A percentile compares a stretch with the other conserved stretches of the same genome.
Conservation (phyloP, 2,888 invertebrate species). For the Mythimna pallens region DNA sequence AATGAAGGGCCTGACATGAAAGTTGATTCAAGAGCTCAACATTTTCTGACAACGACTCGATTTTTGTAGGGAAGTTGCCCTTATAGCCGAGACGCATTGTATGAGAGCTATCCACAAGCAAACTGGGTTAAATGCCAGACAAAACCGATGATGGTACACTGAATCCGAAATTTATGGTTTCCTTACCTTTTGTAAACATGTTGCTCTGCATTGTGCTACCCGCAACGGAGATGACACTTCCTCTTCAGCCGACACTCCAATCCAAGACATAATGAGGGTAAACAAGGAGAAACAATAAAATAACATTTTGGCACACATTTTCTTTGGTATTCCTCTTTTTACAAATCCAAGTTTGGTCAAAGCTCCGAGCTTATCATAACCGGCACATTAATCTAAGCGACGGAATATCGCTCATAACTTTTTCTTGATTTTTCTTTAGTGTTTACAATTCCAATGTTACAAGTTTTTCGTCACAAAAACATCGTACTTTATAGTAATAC, state of each 20-base stretch:
- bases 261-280: conserved; percentile 85
- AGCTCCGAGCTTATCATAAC: conserved; percentile 86
- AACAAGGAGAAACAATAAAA: conserved; percentile 88
- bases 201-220: conserved; percentile 93
- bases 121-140: conserved; percentile 29
- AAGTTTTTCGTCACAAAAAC: conserved; percentile 77
- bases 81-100: not conserved
- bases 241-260: conserved; percentile 91
- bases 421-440: conserved; percentile 68
- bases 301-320: conserved; percentile 91
- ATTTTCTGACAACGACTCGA: conserved; percentile 30
- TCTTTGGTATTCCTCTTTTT: conserved; percentile 86
- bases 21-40: conserved; percentile 28
- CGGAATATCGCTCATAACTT: conserved; percentile 80
- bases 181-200: conserved; percentile 93
- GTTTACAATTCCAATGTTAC: conserved; percentile 67
- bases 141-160: conserved; percentile 16
- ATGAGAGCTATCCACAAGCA: not conserved
- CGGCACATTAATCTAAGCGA: conserved; percentile 79
- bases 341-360: conserved; percentile 77
- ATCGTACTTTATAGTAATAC: conserved; percentile 68
- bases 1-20: conserved; percentile 21
- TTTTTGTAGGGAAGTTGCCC: conserved; percentile 4
- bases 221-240: conserved; percentile 93
- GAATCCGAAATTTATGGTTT: conserved; percentile 38